A percentile compares a stretch with the other conserved stretches of the same genome.
phyloP scores from a whole-genome alignment of 2,113 vertebrate species.

The Ondatra zibethicus region DNA sequence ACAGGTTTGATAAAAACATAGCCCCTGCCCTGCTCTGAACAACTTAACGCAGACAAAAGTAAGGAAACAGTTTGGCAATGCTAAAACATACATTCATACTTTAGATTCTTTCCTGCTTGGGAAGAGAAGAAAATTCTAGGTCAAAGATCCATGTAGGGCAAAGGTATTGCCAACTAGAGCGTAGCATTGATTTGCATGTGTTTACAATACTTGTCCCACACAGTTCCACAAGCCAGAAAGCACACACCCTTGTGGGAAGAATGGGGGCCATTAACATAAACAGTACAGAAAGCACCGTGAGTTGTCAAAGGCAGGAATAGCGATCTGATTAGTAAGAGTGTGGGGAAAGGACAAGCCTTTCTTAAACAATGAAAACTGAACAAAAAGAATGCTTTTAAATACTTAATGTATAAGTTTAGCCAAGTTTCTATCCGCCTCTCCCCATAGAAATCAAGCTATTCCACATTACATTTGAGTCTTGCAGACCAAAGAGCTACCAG shows the following conservation, averaged over 20 bases:
- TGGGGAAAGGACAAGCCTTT: not conserved
- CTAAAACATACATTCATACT: not conserved
- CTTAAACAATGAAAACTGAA: conserved; percentile 37
- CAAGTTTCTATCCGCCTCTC: not conserved
- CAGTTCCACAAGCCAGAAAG: conserved; percentile 26
- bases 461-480: not conserved
- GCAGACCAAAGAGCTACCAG: not conserved
- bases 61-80: not conserved
- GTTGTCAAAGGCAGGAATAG: not conserved
- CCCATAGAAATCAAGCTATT: not conserved
- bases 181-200: conserved; percentile 32
- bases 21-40: not conserved
- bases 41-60: not conserved
- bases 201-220: conserved; percentile 12
- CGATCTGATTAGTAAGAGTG: not conserved
- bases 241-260: conserved; percentile 36
- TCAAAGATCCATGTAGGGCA: not conserved
- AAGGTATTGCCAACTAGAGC: not conserved
- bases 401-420: not conserved
- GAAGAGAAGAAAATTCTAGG: conserved; percentile 38
- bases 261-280: conserved; percentile 39
- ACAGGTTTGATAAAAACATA: not conserved
- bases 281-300: not conserved
- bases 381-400: conserved; percentile 24
- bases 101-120: not conserved